Evolutionary conservation across 2,888 invertebrate genomes (phyloP).

Genomic region (Eulithis testata): DNA sequence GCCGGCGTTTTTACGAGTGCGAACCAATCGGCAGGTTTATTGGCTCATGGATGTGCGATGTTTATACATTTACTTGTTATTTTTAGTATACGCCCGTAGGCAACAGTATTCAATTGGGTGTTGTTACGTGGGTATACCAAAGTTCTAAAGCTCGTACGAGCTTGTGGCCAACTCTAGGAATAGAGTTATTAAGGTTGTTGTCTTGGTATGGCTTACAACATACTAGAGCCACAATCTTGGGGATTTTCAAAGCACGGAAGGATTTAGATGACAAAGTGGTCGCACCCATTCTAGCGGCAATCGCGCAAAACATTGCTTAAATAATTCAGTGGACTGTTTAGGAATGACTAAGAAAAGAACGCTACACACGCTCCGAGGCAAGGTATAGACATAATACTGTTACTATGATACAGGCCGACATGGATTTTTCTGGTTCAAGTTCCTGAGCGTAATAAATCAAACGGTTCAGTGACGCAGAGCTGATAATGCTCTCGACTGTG

Average conservation of each 20-base stretch:
- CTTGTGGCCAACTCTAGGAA: too few relatives aligned
- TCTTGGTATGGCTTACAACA: too few relatives aligned
- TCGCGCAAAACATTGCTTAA: too few relatives aligned
- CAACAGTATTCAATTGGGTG: slow-evolving; percentile 33
- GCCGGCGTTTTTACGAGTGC: slow-evolving; percentile 47
- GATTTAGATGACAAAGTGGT: too few relatives aligned
- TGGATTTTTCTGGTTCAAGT: slow-evolving; percentile 34
- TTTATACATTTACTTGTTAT: slow-evolving; percentile 46
- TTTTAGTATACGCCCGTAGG: slow-evolving; percentile 37
- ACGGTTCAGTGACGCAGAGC: slow-evolving; percentile 35
- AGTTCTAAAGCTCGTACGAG: too few relatives aligned
- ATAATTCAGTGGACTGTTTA: too few relatives aligned
- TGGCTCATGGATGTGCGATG: slow-evolving; percentile 43
- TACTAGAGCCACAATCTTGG: too few relatives aligned
- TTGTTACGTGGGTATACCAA: slow-evolving; percentile 10
- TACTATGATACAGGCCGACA: background rate
- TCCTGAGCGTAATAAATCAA: slow-evolving; percentile 39
- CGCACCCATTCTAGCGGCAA: too few relatives aligned
- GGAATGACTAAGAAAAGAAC: too few relatives aligned
- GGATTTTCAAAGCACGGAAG: too few relatives aligned
- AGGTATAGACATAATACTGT: background rate
- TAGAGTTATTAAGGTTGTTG: too few relatives aligned
- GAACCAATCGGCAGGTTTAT: slow-evolving; percentile 52
- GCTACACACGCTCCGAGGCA: too few relatives aligned
- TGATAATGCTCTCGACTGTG: slow-evolving; percentile 35